These are phyloP conservation scores for Pipra filicauda DNA, from an alignment of 2,113 vertebrate species.

Conservation along the genomic window DNA sequence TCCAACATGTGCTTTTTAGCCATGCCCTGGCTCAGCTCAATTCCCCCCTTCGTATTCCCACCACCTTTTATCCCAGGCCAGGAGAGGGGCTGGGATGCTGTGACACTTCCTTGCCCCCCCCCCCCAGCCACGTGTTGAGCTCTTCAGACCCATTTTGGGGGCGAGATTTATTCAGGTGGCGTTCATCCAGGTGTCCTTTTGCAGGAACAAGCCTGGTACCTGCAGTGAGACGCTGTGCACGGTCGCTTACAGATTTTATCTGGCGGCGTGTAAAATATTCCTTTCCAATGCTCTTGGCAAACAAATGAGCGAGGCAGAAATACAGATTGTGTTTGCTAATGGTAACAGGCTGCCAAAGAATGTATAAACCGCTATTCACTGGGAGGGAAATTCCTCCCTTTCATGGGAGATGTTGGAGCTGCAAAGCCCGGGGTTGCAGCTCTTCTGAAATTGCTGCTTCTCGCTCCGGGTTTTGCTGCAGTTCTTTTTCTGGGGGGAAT, in stretches of 20 bases:
- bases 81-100: not conserved
- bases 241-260: not conserved
- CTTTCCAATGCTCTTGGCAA: not conserved
- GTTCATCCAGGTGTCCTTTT: not conserved
- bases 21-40: accelerated
- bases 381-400: not conserved
- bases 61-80: not conserved
- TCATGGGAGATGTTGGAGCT: not conserved
- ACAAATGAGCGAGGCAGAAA: conserved; percentile 19
- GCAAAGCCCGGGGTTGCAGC: not conserved
- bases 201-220: not conserved
- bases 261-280: not conserved
- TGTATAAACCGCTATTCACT: not conserved
- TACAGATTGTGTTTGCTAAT: not conserved
- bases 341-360: not conserved
- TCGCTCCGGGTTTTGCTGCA: not conserved
- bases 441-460: not conserved
- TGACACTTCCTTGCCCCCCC: not conserved
- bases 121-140: not conserved
- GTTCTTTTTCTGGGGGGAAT: not conserved
- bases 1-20: not conserved
- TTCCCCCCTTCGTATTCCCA: not conserved
- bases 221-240: accelerated
- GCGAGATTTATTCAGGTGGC: not conserved
- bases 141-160: not conserved